Percentiles rank a stretch among this genome's conserved stretches.
These are phyloP conservation scores for Vandiemenella viatica DNA, from an alignment of 2,888 invertebrate species.

Conservation along the genomic window DNA sequence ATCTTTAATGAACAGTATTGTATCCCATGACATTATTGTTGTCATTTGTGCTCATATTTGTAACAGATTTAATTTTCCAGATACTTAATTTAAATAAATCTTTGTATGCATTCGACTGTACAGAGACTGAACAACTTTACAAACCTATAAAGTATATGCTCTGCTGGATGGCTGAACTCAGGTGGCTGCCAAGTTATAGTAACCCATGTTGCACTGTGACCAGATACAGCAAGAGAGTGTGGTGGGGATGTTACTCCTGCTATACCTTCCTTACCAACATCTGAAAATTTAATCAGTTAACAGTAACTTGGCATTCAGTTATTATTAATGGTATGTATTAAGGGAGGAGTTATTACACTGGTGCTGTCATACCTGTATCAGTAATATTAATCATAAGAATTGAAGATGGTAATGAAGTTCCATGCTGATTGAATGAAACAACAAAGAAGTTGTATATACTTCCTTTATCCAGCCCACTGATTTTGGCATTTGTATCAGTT, in stretches of 20 bases:
- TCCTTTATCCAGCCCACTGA: slow-evolving; percentile 49
- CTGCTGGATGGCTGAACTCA: slow-evolving; percentile 64
- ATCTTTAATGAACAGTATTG: no score
- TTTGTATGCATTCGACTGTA: no score
- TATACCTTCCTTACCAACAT: slow-evolving; percentile 30
- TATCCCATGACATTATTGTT: no score
- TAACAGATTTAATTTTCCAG: no score
- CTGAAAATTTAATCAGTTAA: no score
- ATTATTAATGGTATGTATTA: no score
- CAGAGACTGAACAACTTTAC: no score
- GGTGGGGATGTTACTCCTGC: slow-evolving; percentile 65
- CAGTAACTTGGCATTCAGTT: no score
- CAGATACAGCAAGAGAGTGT: slow-evolving; percentile 59
- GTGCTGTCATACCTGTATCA: slow-evolving; percentile 31
- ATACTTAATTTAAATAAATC: no score
- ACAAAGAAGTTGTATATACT: slow-evolving; percentile 67
- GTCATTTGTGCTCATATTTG: no score
- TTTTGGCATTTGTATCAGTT: slow-evolving; percentile 41
- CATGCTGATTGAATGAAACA: slow-evolving; percentile 58
- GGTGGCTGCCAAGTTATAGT: slow-evolving; percentile 75
- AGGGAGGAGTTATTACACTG: slow-evolving; percentile 18
- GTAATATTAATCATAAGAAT: slow-evolving; percentile 59
- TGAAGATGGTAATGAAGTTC: slow-evolving; percentile 67
- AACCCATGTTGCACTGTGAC: slow-evolving; percentile 69
- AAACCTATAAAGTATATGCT: slow-evolving; percentile 59